phyloP scores from a whole-genome alignment of 2,113 vertebrate genomes.

The Onychorhynchus coronatus region DNA sequence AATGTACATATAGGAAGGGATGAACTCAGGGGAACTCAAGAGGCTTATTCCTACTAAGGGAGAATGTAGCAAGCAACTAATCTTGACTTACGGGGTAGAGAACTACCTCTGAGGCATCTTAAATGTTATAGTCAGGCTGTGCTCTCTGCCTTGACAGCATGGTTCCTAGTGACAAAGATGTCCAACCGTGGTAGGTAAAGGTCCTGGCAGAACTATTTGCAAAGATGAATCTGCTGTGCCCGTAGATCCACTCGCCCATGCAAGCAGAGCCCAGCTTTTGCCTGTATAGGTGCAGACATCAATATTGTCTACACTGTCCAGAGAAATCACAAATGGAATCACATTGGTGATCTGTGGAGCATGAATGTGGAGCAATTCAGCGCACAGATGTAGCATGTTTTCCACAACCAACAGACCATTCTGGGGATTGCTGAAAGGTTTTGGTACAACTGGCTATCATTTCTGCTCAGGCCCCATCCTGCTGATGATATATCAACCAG shows the following conservation, averaged over 20 bases:
- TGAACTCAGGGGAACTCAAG: background rate
- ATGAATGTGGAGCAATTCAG: background rate
- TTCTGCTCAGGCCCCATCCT: background rate
- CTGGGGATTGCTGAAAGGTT: background rate
- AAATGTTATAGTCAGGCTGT: background rate
- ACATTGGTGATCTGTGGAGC: background rate
- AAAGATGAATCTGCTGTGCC: background rate
- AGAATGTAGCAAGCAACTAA: background rate
- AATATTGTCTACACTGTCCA: too few relatives aligned
- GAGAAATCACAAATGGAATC: background rate
- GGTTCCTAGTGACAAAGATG: background rate
- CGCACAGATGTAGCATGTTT: rapidly evolving
- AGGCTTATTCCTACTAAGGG: background rate
- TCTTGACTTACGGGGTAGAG: background rate
- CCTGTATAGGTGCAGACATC: background rate
- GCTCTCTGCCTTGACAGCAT: rapidly evolving
- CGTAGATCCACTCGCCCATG: background rate
- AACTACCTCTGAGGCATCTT: background rate
- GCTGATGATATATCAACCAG: background rate
- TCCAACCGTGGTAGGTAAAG: rapidly evolving
- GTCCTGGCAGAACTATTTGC: background rate
- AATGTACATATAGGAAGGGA: constrained; percentile 16
- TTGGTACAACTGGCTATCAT: background rate
- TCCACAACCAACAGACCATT: background rate
- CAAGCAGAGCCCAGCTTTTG: background rate